Conservation (phyloP, 1,140 invertebrate genomes). For the Trachelipus rathkii region DNA sequence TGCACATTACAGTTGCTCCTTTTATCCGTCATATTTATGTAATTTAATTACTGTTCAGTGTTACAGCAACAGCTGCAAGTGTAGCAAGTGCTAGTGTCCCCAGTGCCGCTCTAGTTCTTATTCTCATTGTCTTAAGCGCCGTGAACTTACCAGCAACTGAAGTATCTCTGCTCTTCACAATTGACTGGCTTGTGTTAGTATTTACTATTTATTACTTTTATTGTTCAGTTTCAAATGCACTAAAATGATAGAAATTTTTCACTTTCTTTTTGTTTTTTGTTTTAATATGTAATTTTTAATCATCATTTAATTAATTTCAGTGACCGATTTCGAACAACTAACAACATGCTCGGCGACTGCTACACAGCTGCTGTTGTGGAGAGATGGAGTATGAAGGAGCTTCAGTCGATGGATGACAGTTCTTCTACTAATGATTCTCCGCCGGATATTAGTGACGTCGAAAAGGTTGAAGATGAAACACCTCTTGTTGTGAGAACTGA, state of each 20-base stretch:
- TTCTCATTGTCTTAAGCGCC: constrained; percentile 77
- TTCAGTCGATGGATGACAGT: constrained; percentile 59
- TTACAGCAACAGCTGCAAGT: constrained; percentile 85
- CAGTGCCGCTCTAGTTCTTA: constrained; percentile 81
- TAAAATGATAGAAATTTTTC: too few species aligned
- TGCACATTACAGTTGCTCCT: too few species aligned
- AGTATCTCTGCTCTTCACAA: constrained; percentile 76
- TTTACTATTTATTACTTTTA: constrained; percentile 10
- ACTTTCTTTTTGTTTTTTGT: too few species aligned
- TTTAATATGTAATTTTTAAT: too few species aligned
- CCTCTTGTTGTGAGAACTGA: constrained; percentile 6
- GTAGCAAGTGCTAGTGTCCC: constrained; percentile 90
- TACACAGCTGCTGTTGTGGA: constrained; percentile 81
- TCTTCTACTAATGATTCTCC: neutral
- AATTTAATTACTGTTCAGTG: constrained; percentile 52
- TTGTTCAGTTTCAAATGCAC: too few species aligned
- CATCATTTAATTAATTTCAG: constrained; percentile 41
- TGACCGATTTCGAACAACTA: constrained; percentile 78
- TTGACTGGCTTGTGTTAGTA: constrained; percentile 88
- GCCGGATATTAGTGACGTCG: neutral
- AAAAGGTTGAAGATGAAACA: constrained; percentile 4
- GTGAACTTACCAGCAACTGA: constrained; percentile 76
- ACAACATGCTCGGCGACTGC: constrained; percentile 83
- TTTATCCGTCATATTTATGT: too few species aligned
- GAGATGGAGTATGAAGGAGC: constrained; percentile 72